Base-by-base conservation (phyloP, 2,888 invertebrate genomes). In the Pantelozetes paolii region DNA sequence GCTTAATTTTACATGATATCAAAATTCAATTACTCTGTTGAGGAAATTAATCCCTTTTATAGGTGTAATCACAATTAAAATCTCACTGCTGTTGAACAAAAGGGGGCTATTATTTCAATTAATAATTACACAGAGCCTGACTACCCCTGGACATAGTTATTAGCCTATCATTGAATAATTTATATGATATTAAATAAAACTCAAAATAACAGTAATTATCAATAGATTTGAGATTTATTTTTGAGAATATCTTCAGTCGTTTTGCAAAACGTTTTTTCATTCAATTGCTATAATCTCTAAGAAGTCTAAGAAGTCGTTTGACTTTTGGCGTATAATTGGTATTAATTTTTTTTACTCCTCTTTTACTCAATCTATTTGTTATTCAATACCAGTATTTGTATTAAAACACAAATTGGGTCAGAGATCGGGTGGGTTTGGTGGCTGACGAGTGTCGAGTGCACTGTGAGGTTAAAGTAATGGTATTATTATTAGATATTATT, bases 301-400 rank as follows among this genome's bases (percentile, higher is more conserved):
- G 45, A 45, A 18, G 2, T 45, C 11, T 45, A 18, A 45, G 9
- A 6, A n/a, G n/a, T 45, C 11, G 45, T 45, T 45, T 15, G 45
- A 15, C 45, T 45, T 45, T 36, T 36, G 5, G 5, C 2, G 1
- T 50, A 50, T 50, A 50, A 50, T 50, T 50, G 50, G 50, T 15
- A 20, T 50, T 50, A 50, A 50, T 50, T 50, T 50, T 50, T 6
- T 3, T 45, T 11, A 9, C n/a, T 18, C 18, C 18, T 45, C n/a
- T 45, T 11, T 45, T 45, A 3, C 50, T 5, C 50, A 45, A 6
- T 20, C 50, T 50, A 50, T 50, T 50, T 50, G 50, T 50, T 23
- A 50, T 50, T 50, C 50, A 50, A 50, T 8, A 50, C 50, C 13
- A 45, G 45, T 45, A 45, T 45, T 50, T 50, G 50, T 23, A 50